These are phyloP conservation scores for Hydrozoanthus tunicans DNA, from an alignment of 64 coral and sea anemone species.

Conservation along the genomic window DNA sequence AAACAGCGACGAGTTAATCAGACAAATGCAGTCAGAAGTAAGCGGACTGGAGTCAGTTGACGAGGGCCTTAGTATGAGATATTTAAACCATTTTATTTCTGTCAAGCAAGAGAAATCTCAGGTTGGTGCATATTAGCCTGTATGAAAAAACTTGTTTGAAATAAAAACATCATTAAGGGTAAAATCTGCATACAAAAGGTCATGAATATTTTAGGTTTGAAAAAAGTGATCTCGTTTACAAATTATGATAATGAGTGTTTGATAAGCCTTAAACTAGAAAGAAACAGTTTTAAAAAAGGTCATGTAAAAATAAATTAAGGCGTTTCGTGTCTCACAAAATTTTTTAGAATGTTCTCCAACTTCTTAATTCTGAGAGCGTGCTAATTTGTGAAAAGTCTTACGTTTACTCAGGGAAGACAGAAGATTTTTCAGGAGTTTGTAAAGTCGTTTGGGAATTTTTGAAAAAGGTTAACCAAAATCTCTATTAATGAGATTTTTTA, in stretches of 20 bases:
- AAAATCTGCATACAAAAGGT: neutral
- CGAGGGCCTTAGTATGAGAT: constrained; percentile 74
- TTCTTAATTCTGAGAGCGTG: no score
- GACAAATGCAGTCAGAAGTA: constrained; percentile 54
- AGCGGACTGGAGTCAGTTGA: constrained; percentile 70
- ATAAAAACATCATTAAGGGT: neutral
- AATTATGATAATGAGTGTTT: no score
- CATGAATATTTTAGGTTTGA: neutral
- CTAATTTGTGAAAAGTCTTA: no score
- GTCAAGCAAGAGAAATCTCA: constrained; percentile 97
- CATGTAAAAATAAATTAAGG: no score
- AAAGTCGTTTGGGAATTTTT: neutral
- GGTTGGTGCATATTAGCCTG: constrained; percentile 31
- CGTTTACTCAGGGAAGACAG: no score
- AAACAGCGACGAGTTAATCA: constrained; percentile 74
- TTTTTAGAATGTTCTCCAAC: no score
- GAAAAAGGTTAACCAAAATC: no score
- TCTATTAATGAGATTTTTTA: no score
- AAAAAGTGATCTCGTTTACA: neutral
- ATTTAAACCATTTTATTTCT: constrained; percentile 86
- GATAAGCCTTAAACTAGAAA: no score
- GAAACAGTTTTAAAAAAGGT: neutral
- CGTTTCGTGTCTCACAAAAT: no score
- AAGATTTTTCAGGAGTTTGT: no score
- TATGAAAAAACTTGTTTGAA: neutral